Evolutionary conservation across 2,113 vertebrate genomes (phyloP), one percentile per base, ranked within the genome.

Genomic region (Plotosus lineatus): DNA sequence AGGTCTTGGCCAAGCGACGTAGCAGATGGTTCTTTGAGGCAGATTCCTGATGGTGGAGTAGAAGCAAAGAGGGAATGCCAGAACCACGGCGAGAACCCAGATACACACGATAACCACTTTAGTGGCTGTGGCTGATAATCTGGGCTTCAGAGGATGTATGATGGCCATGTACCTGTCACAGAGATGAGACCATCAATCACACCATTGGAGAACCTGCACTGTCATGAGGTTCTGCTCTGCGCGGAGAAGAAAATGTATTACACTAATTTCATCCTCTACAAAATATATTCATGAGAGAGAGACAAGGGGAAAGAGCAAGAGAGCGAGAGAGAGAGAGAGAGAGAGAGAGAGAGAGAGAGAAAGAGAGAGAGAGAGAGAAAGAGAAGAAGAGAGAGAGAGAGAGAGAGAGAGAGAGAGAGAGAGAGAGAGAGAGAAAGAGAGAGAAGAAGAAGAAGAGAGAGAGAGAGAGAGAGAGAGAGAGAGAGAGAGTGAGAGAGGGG

Each of bases 51-150:
- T 95, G 89, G 91, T 94, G 51, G 95, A 95, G 86, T 95, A 96
- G 23, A 94, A 94, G 82, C 94, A 96, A 63, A 95, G 94, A 10
- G 95, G 95, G 63, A 96, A 93, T 9, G 95, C 95, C 79, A 96
- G 85, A 9, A 93, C 88, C 86, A 95, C 92, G 1, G 95, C 95
- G 76, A 95, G 87, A 46, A 92, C 90, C 95, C 95, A 96, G 82
- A 96, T 95, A 74, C 94, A 92, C 60, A 90, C 90, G 42, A 96
- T 95, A 69, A 95, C 91, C 58, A 94, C 89, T 85, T 95, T 95
- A 12, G 95, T 95, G 71, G 92, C 92, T 0, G 92, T 94, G 82
- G 95, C 93, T 79, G 95, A 96, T 48, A 96, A 85, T 56, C 95
- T 89, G 14, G 94, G 95, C 71, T 95, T 95, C 90, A 96, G 82